Percentiles rank a stretch among this genome's conserved stretches.
These are phyloP conservation scores for Hirtodrosophila alboralis DNA, from an alignment of 2,888 invertebrate genomes.

Conservation along the genomic window DNA sequence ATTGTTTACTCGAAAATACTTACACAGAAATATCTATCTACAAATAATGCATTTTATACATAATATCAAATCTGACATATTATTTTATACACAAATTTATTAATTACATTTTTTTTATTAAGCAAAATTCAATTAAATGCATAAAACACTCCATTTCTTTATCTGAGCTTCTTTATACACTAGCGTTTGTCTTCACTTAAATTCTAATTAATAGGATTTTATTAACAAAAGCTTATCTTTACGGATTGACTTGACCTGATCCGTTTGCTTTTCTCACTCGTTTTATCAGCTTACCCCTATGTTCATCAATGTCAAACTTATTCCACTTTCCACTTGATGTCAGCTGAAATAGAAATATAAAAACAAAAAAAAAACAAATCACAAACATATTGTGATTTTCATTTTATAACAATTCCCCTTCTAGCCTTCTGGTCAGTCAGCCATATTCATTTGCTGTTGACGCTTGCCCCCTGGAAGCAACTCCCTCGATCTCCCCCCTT, in stretches of 20 bases:
- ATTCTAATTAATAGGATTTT: too few relatives aligned
- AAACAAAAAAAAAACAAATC: slow-evolving; percentile 23
- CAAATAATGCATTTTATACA: too few relatives aligned
- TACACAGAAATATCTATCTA: too few relatives aligned
- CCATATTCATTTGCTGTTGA: slow-evolving; percentile 56
- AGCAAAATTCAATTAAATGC: too few relatives aligned
- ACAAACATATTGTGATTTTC: slow-evolving; percentile 62
- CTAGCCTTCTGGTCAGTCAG: slow-evolving; percentile 33
- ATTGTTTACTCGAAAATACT: too few relatives aligned
- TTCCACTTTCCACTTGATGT: slow-evolving; percentile 10
- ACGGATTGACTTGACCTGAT: slow-evolving; percentile 19
- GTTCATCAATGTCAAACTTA: slow-evolving; percentile 40
- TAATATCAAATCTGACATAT: too few relatives aligned
- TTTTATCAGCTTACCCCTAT: slow-evolving; percentile 26
- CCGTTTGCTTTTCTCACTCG: slow-evolving; percentile 1
- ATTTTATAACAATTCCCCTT: slow-evolving; percentile 34
- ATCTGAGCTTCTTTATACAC: too few relatives aligned
- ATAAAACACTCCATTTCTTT: too few relatives aligned
- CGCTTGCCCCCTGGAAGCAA: slow-evolving; percentile 36
- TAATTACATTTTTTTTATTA: too few relatives aligned
- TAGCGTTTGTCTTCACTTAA: too few relatives aligned
- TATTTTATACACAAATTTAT: too few relatives aligned
- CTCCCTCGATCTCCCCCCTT: slow-evolving; percentile 1
- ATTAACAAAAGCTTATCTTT: too few relatives aligned
- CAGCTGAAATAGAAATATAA: slow-evolving; percentile 20